These are phyloP conservation scores for Platerodrilus igneus DNA, from an alignment of 2,888 invertebrate genomes.

Conservation along the genomic window DNA sequence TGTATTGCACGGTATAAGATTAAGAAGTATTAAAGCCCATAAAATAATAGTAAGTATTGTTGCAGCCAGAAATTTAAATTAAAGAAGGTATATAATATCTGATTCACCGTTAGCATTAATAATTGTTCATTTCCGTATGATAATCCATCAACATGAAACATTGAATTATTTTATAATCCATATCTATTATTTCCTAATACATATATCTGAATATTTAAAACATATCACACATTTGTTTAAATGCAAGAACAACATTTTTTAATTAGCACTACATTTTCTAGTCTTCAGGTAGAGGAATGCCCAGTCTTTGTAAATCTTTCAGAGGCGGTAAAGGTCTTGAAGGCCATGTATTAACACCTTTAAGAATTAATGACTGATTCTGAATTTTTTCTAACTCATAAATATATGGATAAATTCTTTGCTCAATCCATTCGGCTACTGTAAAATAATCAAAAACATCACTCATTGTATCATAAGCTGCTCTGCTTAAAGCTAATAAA, in stretches of 20 bases:
- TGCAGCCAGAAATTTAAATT: too few relatives aligned
- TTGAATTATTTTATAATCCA: too few relatives aligned
- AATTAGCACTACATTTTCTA: constrained; percentile 15
- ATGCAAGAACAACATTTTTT: neutral
- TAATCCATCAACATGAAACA: too few relatives aligned
- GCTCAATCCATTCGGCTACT: constrained; percentile 63
- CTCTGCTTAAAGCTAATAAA: constrained; percentile 51
- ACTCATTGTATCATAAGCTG: constrained; percentile 54
- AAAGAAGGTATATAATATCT: too few relatives aligned
- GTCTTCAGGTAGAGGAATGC: constrained; percentile 39
- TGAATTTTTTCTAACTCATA: constrained; percentile 54
- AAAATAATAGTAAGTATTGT: too few relatives aligned
- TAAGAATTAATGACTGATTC: constrained; percentile 51
- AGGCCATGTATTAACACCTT: constrained; percentile 55
- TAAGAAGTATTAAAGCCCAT: too few relatives aligned
- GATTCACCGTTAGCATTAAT: too few relatives aligned
- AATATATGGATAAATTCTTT: constrained; percentile 56
- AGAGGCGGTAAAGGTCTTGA: constrained; percentile 55
- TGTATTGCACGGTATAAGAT: too few relatives aligned
- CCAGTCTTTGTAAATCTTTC: constrained; percentile 48
- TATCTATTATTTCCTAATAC: too few relatives aligned
- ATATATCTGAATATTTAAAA: too few relatives aligned
- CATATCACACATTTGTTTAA: constrained; percentile 2
- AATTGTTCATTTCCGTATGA: too few relatives aligned
- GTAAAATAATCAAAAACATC: constrained; percentile 59